Evolutionary conservation across 2,888 invertebrate genomes (phyloP), one percentile per base, ranked within the genome.

Genomic region (Dimorphilus gyrociliatus): DNA sequence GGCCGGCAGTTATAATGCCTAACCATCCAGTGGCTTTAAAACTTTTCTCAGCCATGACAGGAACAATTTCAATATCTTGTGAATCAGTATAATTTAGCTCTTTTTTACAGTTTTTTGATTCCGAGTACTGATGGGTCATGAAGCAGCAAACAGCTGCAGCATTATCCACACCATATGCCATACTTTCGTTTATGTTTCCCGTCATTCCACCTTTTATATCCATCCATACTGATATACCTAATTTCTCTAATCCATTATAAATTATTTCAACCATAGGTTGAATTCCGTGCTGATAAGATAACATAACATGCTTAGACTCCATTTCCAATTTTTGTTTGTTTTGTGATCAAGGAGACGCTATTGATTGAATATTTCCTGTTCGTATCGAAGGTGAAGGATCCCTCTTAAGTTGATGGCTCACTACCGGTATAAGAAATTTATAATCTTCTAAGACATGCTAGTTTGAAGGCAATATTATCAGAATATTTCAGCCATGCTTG

Each of bases 51-150:
- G 33, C 12, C 33, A 33, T 33, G 12, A 16, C 17, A n/a, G 33
- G 33, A 12, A 33, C 21, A 21, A 33, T 33, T 10, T 17, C 23
- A 3, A 14, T 19, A 15, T 33, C 33, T 10, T 21, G 33, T 4
- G 19, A 16, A 17, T 33, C 33, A 16, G 33, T 34, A 13, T 33
- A 33, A 23, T 34, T 33, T 3, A 33, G 16, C 23, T 33, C 33
- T 12, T 35, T 33, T 24, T 33, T 33, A 23, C 33, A 33, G 23
- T 33, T 33, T 14, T 33, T 33, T 10, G 33, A 33, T 8, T 35
- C 35, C 33, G 34, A n/a, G 19, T 30, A 30, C 10, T 30, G 23
- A 10, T 23, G 25, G 16, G 30, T 30, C 25, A 30, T 30, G 15
- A 30, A 30, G 7, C 25, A 27, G 30, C 30, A 30, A 16, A 30